A percentile compares a stretch with the other conserved stretches of the same genome.
Conservation (phyloP, 2,113 vertebrate genomes). For the Bubalus kerabau region DNA sequence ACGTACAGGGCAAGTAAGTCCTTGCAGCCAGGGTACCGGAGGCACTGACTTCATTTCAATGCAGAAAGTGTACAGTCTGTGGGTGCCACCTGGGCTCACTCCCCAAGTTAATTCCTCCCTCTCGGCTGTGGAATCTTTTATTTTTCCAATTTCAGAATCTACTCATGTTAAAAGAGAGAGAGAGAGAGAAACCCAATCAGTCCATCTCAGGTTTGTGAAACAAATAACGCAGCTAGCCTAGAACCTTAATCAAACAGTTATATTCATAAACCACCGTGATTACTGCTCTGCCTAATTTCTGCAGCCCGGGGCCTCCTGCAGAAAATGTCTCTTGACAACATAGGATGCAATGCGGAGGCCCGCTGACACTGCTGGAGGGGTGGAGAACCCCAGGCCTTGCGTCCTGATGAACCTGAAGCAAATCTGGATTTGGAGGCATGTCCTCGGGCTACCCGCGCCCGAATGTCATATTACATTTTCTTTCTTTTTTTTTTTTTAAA, state of each 20-base stretch:
- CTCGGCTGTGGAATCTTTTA: slow-evolving; percentile 48
- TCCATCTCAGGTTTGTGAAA: slow-evolving; percentile 62
- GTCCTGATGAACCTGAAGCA: neutral
- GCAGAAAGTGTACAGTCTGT: neutral
- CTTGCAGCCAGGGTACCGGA: neutral
- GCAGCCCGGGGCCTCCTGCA: neutral
- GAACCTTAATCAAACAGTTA: slow-evolving; percentile 68
- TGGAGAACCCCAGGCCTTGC: neutral
- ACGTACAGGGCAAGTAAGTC: neutral
- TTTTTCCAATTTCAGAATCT: slow-evolving; percentile 64
- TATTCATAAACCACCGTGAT: slow-evolving; percentile 42
- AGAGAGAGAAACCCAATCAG: slow-evolving; percentile 59
- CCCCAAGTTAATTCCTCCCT: slow-evolving; percentile 50
- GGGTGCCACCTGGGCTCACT: neutral
- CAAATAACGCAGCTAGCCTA: slow-evolving; percentile 56
- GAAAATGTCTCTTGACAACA: neutral
- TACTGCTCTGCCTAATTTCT: slow-evolving; percentile 65
- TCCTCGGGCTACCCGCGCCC: fast-evolving
- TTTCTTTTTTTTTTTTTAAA: neutral
- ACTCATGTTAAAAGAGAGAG: slow-evolving; percentile 46
- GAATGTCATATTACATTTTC: neutral
- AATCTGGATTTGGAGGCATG: neutral
- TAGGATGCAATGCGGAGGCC: neutral
- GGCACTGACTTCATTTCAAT: neutral
- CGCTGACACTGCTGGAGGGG: neutral